A percentile compares a stretch with the other conserved stretches of the same genome.
Conservation (phyloP, 2,888 invertebrate genomes). For the Ophonus ardosiacus region DNA sequence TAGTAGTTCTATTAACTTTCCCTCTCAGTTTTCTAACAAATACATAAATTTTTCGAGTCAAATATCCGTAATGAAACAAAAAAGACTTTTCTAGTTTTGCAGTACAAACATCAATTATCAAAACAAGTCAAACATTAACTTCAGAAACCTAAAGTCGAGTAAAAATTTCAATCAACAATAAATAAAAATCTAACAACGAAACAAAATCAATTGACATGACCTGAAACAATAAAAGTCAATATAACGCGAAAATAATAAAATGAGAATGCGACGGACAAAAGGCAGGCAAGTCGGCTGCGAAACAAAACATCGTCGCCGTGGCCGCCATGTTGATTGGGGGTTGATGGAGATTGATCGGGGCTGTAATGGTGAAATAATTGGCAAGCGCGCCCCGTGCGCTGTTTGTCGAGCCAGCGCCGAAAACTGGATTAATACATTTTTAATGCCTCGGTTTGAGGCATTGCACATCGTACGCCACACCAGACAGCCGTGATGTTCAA, state of each 20-base stretch:
- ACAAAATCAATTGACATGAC: constrained; percentile 30
- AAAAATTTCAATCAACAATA: constrained; percentile 24
- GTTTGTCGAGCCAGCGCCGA: constrained; percentile 71
- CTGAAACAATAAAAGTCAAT: constrained; percentile 36
- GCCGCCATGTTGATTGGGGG: constrained; percentile 72
- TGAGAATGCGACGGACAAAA: constrained; percentile 24
- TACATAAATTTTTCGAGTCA: neutral
- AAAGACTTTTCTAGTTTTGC: neutral
- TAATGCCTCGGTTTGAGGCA: constrained; percentile 70
- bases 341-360: constrained; percentile 76
- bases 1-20: neutral
- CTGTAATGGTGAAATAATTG: constrained; percentile 76
- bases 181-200: constrained; percentile 32
- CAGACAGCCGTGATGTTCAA: no score
- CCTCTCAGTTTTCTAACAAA: neutral
- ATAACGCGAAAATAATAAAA: constrained; percentile 18
- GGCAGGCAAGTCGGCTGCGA: constrained; percentile 1
- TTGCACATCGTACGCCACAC: constrained; percentile 5
- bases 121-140: constrained; percentile 7
- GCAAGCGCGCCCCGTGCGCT: constrained; percentile 70
- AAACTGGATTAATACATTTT: constrained; percentile 77
- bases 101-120: constrained; percentile 16
- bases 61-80: neutral
- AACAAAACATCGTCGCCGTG: constrained; percentile 18
- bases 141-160: constrained; percentile 11